These are phyloP conservation scores for Gymnothorax reevesii DNA, from an alignment of 2,797 vertebrate genomes.

Conservation along the genomic window DNA sequence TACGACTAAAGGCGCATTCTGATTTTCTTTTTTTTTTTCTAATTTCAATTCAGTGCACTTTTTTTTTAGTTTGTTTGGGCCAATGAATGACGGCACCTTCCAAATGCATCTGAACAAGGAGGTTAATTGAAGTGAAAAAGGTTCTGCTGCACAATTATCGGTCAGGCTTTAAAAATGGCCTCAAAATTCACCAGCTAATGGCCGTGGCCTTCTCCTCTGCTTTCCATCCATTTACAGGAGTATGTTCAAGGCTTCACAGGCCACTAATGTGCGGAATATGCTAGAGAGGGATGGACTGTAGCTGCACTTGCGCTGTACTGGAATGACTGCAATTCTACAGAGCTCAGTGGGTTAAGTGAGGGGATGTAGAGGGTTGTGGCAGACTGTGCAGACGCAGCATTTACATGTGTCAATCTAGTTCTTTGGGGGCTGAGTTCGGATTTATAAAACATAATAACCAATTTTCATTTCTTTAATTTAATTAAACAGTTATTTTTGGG, in stretches of 20 bases:
- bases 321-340: background rate
- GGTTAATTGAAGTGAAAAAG: background rate
- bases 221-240: background rate
- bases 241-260: background rate
- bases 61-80: background rate
- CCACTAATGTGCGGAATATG: background rate
- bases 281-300: background rate
- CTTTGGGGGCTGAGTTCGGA: background rate
- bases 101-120: background rate
- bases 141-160: background rate
- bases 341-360: background rate
- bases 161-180: background rate
- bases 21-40: background rate
- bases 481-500: background rate
- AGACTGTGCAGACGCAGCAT: slow-evolving; percentile 53
- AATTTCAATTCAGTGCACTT: background rate
- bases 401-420: background rate
- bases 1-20: background rate
- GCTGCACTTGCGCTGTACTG: background rate
- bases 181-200: background rate
- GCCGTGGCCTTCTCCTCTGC: background rate
- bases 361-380: background rate
- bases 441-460: background rate
- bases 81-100: background rate
- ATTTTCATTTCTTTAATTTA: background rate